Conservation (phyloP, 2,888 invertebrate species). For the Amphimallon solstitiale region DNA sequence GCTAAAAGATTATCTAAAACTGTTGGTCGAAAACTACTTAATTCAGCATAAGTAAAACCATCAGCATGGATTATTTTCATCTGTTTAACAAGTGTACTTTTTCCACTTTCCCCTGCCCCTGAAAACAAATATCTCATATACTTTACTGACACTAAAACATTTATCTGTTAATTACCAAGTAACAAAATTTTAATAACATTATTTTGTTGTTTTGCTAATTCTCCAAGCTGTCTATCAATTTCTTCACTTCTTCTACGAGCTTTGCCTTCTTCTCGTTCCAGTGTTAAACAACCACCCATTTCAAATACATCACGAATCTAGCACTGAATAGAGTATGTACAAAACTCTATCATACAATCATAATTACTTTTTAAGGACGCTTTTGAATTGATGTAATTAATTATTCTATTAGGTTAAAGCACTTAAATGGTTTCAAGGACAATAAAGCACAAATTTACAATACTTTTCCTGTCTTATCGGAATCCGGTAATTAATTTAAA, state of each 20-base stretch:
- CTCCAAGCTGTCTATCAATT: slow-evolving; percentile 70
- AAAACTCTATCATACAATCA: slow-evolving; percentile 1
- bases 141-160: not conserved
- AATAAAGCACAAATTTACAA: slow-evolving; percentile 5
- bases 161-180: slow-evolving; percentile 64
- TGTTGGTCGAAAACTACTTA: slow-evolving; percentile 71
- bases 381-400: slow-evolving; percentile 21
- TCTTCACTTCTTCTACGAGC: slow-evolving; percentile 70
- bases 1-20: slow-evolving; percentile 72
- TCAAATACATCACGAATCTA: slow-evolving; percentile 55
- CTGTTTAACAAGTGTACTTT: slow-evolving; percentile 75
- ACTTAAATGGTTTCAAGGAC: slow-evolving; percentile 35
- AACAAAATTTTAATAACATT: slow-evolving; percentile 72
- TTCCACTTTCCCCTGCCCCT: slow-evolving; percentile 76
- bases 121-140: slow-evolving; percentile 5
- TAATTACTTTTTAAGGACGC: not conserved
- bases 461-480: slow-evolving; percentile 1
- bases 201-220: slow-evolving; percentile 68
- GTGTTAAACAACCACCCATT: slow-evolving; percentile 73
- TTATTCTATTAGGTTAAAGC: slow-evolving; percentile 34
- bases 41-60: slow-evolving; percentile 71
- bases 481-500: slow-evolving; percentile 6
- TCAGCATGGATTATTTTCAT: slow-evolving; percentile 77
- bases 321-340: slow-evolving; percentile 5
- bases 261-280: slow-evolving; percentile 70